Base-by-base conservation (phyloP, 2,797 vertebrate genomes). In the Amazonetta brasiliensis region DNA sequence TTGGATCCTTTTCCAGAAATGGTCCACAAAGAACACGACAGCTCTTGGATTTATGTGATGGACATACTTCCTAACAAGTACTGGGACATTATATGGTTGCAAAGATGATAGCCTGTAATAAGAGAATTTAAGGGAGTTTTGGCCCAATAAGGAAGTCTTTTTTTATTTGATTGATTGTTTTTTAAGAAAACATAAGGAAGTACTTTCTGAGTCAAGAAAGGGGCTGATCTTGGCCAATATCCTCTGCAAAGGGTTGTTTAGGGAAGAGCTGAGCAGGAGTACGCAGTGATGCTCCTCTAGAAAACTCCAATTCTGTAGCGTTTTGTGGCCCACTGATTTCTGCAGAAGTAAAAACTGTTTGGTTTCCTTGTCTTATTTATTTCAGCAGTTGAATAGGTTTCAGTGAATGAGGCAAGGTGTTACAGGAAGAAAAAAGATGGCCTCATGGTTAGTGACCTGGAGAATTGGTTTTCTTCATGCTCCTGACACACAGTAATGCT, bases 381-480 rank as follows among this genome's bases (percentile, higher is more conserved):
- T 92, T 89, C 72, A 83, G 84, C 55, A 64, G 55, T 86, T 79
- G 77, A 85, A 56, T 39, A 54, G 68, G 15, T 87, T 39, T 88
- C 55, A 69, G 67, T n/a, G 88, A 87, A 71, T 19, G 60, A 92
- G 74, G 74, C 52, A 93, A 41, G 20, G n/a, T 81, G 50, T 52
- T 88, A 25, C 35, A 66, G 74, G 67, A 87, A 87, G n/a, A 39
- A 84, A 60, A 87, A 84, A 79, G 16, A 46, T 63, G 86, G 63
- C 71, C 83, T 87, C 6, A 1, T 76, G 52, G 73, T 84, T 77
- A 87, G 66, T 90, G 90, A 93, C 92, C 88, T 94, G 88, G 37
- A 89, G 95, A 87, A 92, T 74, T 89, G 77, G 7, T 79, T 95
- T 94, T 82, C 84, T 90, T 87, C 92, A 11, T 79, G 72, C 80